phyloP scores from a whole-genome alignment of 2,113 vertebrate genomes.

The Brienomyrus brachyistius region DNA sequence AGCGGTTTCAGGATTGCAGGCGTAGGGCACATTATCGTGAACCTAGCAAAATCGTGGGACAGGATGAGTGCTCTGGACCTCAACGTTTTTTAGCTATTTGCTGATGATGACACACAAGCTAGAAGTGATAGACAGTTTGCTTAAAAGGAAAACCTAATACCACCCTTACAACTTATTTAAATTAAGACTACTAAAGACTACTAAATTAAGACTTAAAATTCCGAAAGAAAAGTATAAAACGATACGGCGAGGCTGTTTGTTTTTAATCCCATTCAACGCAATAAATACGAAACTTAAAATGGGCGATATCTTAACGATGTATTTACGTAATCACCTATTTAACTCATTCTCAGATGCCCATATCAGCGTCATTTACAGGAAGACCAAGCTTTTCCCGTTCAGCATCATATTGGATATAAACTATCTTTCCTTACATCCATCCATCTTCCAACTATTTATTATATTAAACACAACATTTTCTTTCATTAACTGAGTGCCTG shows the following conservation, averaged over 20 bases:
- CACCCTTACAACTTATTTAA: neutral
- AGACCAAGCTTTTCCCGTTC: neutral
- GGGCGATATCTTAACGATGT: neutral
- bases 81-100: neutral
- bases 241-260: too few relatives aligned
- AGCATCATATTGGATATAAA: neutral
- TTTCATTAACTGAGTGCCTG: neutral
- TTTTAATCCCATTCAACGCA: neutral
- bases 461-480: neutral
- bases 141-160: neutral
- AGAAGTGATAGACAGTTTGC: neutral
- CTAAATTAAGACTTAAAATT: neutral
- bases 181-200: neutral
- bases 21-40: constrained; percentile 39
- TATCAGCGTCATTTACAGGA: neutral
- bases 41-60: neutral
- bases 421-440: neutral
- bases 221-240: neutral
- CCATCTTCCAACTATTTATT: neutral
- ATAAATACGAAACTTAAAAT: neutral
- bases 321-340: neutral
- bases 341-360: neutral
- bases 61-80: neutral
- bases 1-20: constrained; percentile 52
- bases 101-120: neutral